Conservation (phyloP, 1,140 invertebrate species). For the Plutomurus gul region DNA sequence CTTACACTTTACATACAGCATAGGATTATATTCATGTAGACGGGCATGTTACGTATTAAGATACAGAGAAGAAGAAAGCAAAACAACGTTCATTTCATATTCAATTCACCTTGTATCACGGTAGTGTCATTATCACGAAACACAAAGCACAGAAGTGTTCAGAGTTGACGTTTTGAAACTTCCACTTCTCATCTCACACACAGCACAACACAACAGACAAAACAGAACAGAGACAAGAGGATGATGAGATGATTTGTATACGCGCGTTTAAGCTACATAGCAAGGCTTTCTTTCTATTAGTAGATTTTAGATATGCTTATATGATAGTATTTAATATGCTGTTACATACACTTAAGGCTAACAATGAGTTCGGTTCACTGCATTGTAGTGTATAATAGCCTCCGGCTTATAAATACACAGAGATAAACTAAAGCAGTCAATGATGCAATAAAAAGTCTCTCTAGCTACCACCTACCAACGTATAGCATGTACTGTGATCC, state of each 20-base stretch:
- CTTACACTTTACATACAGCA: too few relatives aligned
- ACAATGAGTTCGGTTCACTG: neutral
- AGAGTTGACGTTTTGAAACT: slow-evolving; percentile 3
- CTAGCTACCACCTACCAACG: too few relatives aligned
- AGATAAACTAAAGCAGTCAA: neutral
- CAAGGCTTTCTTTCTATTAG: too few relatives aligned
- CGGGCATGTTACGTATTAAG: too few relatives aligned
- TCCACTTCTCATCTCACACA: neutral
- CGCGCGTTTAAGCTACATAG: too few relatives aligned
- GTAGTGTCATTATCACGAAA: neutral
- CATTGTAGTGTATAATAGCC: neutral
- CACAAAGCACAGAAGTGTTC: slow-evolving; percentile 5
- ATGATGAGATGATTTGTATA: neutral
- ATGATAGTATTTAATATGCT: too few relatives aligned
- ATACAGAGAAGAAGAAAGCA: too few relatives aligned
- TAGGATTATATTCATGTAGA: too few relatives aligned
- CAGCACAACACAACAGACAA: neutral
- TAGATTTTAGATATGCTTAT: too few relatives aligned
- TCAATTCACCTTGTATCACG: slow-evolving; percentile 16
- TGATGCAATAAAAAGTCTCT: neutral
- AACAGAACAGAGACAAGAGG: neutral
- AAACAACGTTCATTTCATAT: too few relatives aligned
- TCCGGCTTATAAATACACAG: neutral
- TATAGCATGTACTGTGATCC: too few relatives aligned
- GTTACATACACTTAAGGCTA: too few relatives aligned